Conservation (phyloP, 2,113 vertebrate species). For the Vombatus ursinus region DNA sequence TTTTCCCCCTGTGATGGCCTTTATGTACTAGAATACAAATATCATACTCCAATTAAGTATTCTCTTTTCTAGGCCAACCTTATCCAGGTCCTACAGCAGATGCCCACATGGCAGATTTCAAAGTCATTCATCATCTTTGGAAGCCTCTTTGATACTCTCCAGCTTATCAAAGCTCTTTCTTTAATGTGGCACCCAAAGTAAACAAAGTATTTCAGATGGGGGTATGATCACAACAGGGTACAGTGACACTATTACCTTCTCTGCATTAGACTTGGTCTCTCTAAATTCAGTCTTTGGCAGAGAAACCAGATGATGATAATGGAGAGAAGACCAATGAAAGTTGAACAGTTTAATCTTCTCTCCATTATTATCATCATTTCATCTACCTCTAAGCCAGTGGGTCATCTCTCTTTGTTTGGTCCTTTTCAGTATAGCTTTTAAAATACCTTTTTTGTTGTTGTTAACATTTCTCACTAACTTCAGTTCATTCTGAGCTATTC, state of each 20-base stretch:
- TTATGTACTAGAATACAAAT: no score
- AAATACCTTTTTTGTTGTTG: neutral
- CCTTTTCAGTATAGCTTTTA: neutral
- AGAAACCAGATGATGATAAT: neutral
- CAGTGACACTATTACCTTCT: neutral
- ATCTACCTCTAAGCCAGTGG: neutral
- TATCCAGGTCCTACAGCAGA: no score
- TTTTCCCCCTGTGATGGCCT: no score
- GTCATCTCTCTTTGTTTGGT: neutral
- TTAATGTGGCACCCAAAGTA: neutral
- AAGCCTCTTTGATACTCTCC: no score
- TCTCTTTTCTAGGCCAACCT: no score
- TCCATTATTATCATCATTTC: neutral
- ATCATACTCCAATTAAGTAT: no score
- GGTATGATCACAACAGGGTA: neutral
- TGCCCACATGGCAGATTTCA: no score
- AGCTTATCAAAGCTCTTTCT: neutral
- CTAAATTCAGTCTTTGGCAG: neutral
- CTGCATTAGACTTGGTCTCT: neutral
- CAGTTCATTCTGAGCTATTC: neutral
- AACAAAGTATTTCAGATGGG: neutral
- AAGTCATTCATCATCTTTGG: no score
- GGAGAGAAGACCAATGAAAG: neutral
- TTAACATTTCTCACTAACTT: neutral
- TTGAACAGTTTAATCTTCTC: neutral